These are phyloP conservation scores for Cepaea nemoralis DNA, from an alignment of 1,140 invertebrate species.

Conservation along the genomic window DNA sequence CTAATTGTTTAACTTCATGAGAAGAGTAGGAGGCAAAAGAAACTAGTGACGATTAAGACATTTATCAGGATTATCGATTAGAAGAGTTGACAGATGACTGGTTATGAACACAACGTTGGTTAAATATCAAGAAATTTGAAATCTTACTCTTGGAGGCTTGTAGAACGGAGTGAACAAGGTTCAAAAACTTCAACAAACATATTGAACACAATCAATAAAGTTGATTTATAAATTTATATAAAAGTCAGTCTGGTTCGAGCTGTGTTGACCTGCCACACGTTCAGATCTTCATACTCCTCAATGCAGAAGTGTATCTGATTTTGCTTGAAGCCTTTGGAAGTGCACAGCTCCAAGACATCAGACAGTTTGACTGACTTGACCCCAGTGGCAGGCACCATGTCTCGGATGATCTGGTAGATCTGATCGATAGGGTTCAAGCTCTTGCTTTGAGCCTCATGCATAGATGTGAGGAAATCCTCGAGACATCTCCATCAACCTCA, in stretches of 20 bases:
- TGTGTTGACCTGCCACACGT: constrained; percentile 93
- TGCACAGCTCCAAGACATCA: constrained; percentile 88
- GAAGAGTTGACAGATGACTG: no score
- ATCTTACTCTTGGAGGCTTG: no score
- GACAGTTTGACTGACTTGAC: constrained; percentile 77
- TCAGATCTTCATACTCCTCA: constrained; percentile 93
- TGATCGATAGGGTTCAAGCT: constrained; percentile 82
- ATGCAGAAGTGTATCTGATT: constrained; percentile 91
- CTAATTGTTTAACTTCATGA: no score
- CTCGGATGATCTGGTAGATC: constrained; percentile 88
- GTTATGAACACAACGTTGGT: no score
- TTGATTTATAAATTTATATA: constrained; percentile 55
- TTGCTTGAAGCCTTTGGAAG: constrained; percentile 89
- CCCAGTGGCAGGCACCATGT: constrained; percentile 80
- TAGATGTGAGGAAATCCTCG: constrained; percentile 86
- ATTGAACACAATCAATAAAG: no score
- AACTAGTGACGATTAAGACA: no score
- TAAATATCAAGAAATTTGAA: no score
- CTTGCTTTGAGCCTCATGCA: constrained; percentile 58
- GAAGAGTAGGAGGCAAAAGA: no score
- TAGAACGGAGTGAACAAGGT: no score
- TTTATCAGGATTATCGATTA: no score
- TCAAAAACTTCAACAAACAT: no score
- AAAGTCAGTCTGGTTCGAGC: constrained; percentile 66
- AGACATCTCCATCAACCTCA: constrained; percentile 94